Percentiles rank a stretch among this genome's conserved stretches.
phyloP scores from a whole-genome alignment of 2,888 invertebrate genomes.

The Zygothrica quintamaculata region DNA sequence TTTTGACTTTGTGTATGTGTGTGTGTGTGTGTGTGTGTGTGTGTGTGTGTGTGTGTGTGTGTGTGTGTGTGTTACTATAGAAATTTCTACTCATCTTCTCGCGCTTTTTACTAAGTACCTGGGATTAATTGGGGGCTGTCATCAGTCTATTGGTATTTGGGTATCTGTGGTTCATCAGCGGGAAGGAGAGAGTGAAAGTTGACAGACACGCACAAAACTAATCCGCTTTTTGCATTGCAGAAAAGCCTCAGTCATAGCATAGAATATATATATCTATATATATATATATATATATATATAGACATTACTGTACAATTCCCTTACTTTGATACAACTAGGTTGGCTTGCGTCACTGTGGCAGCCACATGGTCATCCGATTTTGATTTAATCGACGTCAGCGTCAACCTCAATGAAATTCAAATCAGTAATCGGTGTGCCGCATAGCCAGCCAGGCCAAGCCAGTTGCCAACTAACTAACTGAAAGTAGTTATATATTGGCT shows the following conservation, averaged over 20 bases:
- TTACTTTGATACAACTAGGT: background rate
- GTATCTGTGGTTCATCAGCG: background rate
- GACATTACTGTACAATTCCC: background rate
- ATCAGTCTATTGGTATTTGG: background rate
- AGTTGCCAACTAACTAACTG: background rate
- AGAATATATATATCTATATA: no score
- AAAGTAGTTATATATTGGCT: no score
- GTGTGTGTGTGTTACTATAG: no score
- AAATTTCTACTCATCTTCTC: background rate
- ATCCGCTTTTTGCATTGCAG: no score
- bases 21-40: no score
- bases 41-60: no score
- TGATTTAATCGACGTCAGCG: constrained; percentile 72
- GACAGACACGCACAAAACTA: constrained; percentile 77
- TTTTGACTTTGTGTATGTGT: no score
- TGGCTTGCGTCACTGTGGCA: constrained; percentile 38
- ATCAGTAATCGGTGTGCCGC: constrained; percentile 65
- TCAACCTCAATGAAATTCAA: constrained; percentile 55
- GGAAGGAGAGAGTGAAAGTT: constrained; percentile 41
- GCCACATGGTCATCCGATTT: constrained; percentile 60
- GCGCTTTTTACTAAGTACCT: constrained; percentile 9
- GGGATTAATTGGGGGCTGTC: constrained; percentile 48
- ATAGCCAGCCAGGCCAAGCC: constrained; percentile 37
- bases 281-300: no score
- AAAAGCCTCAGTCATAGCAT: no score